phyloP scores from a whole-genome alignment of 2,113 vertebrate species.

The Myotis lucifugus region DNA sequence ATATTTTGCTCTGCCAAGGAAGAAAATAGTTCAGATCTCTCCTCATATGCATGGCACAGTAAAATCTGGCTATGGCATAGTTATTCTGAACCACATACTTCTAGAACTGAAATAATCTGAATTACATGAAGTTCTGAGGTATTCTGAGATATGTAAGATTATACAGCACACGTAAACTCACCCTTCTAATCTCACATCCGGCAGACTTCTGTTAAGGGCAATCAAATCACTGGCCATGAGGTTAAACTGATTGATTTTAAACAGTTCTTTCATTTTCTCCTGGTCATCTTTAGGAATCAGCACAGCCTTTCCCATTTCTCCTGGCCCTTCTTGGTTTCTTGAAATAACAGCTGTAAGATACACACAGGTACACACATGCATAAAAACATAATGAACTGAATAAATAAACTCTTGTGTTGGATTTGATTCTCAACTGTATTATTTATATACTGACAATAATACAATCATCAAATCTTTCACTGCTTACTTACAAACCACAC shows the following conservation, averaged over 20 bases:
- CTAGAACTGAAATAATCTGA: not conserved
- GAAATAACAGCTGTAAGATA: conserved; percentile 94
- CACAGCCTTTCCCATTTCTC: conserved; percentile 98
- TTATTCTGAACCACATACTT: not conserved
- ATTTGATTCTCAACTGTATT: not conserved
- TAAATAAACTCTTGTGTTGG: not conserved
- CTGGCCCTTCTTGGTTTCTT: conserved; percentile 94
- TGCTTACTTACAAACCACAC: not conserved
- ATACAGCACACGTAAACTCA: conserved; percentile 81
- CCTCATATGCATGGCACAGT: not conserved
- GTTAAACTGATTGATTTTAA: conserved; percentile 99
- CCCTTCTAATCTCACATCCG: conserved; percentile 97
- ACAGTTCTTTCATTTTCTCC: conserved; percentile 99
- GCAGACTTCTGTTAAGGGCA: conserved; percentile 95
- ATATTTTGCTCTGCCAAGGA: not conserved
- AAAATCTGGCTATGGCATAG: not conserved
- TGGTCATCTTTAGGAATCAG: conserved; percentile 94
- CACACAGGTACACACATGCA: conserved; percentile 43
- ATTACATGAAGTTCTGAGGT: not conserved
- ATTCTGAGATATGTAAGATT: not conserved
- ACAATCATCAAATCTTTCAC: not conserved
- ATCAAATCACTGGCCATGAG: conserved; percentile 99
- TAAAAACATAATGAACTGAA: conserved; percentile 49
- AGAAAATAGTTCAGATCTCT: not conserved
- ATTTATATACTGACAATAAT: not conserved